These are phyloP conservation scores for Orientallactaga bullata DNA, from an alignment of 2,113 vertebrate species.

Conservation along the genomic window DNA sequence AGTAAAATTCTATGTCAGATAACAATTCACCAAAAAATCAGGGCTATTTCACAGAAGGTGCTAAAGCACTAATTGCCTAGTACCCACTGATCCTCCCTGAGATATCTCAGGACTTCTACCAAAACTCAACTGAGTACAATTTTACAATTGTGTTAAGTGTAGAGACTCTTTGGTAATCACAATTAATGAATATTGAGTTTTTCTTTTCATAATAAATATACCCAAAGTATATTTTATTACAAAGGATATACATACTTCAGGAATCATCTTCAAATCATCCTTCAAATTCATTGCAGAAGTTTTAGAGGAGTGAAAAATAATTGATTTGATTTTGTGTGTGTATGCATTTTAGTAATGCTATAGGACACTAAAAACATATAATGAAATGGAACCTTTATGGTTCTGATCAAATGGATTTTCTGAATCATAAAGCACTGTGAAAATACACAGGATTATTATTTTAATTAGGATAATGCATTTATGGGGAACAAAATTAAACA, in stretches of 20 bases:
- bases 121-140: background rate
- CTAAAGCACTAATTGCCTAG: background rate
- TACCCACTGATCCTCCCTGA: background rate
- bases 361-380: slow-evolving; percentile 6
- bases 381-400: background rate
- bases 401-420: slow-evolving; percentile 56
- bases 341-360: background rate
- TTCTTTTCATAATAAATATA: background rate
- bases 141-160: background rate
- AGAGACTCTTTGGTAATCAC: background rate
- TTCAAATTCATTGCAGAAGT: background rate
- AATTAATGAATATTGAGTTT: background rate
- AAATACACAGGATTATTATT: slow-evolving; percentile 49
- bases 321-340: background rate
- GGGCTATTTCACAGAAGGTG: background rate
- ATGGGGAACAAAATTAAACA: slow-evolving; percentile 10
- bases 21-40: background rate
- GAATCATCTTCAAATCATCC: background rate
- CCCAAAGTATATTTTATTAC: background rate
- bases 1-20: background rate
- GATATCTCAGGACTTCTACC: rapidly evolving
- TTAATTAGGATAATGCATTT: slow-evolving; percentile 54
- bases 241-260: background rate
- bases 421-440: slow-evolving; percentile 56
- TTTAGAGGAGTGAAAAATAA: background rate